Evolutionary conservation across 2,888 invertebrate genomes (phyloP).

Genomic region (Meiosimyza platycephala): DNA sequence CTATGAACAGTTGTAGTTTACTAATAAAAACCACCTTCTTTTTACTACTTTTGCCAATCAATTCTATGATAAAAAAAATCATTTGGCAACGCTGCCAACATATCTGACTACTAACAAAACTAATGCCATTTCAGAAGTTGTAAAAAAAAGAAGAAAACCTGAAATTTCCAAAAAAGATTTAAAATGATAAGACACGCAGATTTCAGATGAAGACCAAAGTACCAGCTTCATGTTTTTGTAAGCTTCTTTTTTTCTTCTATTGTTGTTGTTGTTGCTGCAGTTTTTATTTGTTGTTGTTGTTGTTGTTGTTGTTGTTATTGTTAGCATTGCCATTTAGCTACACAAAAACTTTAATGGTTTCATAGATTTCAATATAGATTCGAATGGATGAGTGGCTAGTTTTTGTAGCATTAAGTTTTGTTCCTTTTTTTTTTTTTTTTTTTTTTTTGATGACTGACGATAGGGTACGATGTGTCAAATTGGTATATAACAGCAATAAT

Average conservation of each 20-base stretch:
- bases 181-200: conserved; percentile 33
- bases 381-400: conserved; percentile 16
- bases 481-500: no score
- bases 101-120: conserved; percentile 1
- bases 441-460: not conserved
- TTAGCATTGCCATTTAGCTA: conserved; percentile 24
- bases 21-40: not conserved
- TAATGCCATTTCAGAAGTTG: conserved; percentile 18
- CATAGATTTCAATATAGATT: conserved; percentile 36
- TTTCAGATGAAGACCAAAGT: conserved; percentile 26
- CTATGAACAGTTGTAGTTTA: not conserved
- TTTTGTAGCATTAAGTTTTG: conserved; percentile 23
- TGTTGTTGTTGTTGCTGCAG: conserved; percentile 31
- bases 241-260: not conserved
- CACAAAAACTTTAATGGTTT: conserved; percentile 39
- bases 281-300: conserved; percentile 29
- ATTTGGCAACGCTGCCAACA: conserved; percentile 5
- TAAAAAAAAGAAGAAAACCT: not conserved
- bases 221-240: not conserved
- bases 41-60: not conserved
- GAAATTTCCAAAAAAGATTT: conserved; percentile 16
- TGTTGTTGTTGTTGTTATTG: conserved; percentile 26
- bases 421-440: not conserved
- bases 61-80: not conserved
- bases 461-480: no score